phyloP scores from a whole-genome alignment of 2,888 invertebrate genomes.

The Cephus spinipes region DNA sequence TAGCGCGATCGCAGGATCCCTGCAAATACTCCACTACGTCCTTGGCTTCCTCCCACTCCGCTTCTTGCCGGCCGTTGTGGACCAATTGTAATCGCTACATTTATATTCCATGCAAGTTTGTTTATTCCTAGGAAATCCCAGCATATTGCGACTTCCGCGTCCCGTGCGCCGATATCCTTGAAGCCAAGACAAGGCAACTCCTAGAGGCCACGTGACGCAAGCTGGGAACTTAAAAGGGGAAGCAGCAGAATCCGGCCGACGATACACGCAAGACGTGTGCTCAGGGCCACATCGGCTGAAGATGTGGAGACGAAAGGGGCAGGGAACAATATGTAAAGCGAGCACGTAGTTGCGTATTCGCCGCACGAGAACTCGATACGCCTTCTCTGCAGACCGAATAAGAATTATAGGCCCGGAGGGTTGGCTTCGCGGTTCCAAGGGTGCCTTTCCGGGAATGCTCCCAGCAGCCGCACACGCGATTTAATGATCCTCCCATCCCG shows the following conservation, averaged over 20 bases:
- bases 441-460: too few species aligned
- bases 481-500: too few species aligned
- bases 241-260: too few species aligned
- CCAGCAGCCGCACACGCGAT: too few species aligned
- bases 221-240: slow-evolving; percentile 10
- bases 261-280: not conserved
- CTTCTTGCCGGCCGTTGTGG: not conserved
- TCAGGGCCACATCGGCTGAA: not conserved
- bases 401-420: slow-evolving; percentile 28
- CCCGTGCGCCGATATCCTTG: not conserved
- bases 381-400: not conserved
- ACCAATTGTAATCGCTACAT: slow-evolving; percentile 55
- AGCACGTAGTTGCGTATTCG: slow-evolving; percentile 34
- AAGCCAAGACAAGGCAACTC: slow-evolving; percentile 34
- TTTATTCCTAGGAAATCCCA: slow-evolving; percentile 45
- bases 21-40: not conserved
- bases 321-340: slow-evolving; percentile 51
- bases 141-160: slow-evolving; percentile 37
- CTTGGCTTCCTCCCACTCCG: not conserved
- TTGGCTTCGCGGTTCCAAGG: too few species aligned
- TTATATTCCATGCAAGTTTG: slow-evolving; percentile 53
- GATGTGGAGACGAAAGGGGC: not conserved
- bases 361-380: slow-evolving; percentile 19
- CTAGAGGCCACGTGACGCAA: slow-evolving; percentile 32
- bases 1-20: not conserved